Evolutionary conservation across 2,797 vertebrate species (phyloP).

Genomic region (Protonibea diacanthus): DNA sequence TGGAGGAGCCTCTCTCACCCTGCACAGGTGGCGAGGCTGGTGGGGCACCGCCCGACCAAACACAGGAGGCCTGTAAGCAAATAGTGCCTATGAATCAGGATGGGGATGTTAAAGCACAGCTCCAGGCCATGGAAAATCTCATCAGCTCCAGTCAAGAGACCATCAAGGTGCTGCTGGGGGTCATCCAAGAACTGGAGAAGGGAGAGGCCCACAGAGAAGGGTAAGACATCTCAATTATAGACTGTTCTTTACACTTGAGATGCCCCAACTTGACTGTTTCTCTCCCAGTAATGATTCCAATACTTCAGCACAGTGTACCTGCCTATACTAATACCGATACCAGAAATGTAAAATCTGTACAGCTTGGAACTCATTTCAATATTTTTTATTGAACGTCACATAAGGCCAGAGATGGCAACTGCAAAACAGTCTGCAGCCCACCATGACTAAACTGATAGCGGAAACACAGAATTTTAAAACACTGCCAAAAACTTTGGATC

Average conservation of each 20-base stretch:
- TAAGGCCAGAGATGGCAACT: conserved; percentile 9
- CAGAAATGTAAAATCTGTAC: conserved; percentile 2
- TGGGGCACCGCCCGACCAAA: conserved; percentile 56
- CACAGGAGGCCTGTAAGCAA: conserved; percentile 90
- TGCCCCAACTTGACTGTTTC: not conserved
- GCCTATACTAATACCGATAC: not conserved
- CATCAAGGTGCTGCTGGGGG: conserved; percentile 98
- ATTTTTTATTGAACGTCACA: conserved; percentile 1
- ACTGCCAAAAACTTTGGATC: not conserved
- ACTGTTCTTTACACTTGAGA: not conserved
- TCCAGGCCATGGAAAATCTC: conserved; percentile 98
- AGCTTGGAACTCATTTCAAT: not conserved
- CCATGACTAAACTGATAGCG: conserved; percentile 1
- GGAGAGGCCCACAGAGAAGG: conserved; percentile 99
- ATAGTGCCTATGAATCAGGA: conserved; percentile 96
- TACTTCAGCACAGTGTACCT: not conserved
- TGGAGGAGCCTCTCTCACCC: conserved; percentile 75
- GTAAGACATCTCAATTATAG: conserved; percentile 83
- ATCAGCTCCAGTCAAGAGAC: conserved; percentile 99
- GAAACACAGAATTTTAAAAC: not conserved
- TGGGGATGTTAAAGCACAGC: conserved; percentile 97
- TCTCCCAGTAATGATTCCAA: not conserved
- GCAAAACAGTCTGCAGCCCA: conserved; percentile 13
- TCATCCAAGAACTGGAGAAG: conserved; percentile 99
- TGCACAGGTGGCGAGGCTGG: conserved; percentile 44